Base-by-base conservation (phyloP, 2,888 invertebrate species). In the Geophilus truncorum region DNA sequence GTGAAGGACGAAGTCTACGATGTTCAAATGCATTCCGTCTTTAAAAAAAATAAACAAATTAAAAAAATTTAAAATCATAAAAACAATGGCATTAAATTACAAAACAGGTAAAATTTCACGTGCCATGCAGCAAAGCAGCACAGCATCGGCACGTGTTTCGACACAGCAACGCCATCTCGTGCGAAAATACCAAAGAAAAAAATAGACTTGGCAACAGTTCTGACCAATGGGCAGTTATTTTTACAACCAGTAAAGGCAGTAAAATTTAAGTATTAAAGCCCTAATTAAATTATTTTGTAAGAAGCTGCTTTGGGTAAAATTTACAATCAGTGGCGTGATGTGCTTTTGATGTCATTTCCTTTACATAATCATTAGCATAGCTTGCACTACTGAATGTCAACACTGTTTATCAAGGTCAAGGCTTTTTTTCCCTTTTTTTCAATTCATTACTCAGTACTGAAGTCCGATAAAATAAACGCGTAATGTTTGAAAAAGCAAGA, bases 11-110 rank as follows among this genome's bases (percentile, higher is more conserved):
- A n/a, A n/a, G n/a, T n/a, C n/a, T n/a, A n/a, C n/a, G n/a, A n/a
- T n/a, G n/a, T n/a, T n/a, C 32, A 70, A 78, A 82, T 28, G 75
- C 80, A 80, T 81, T 81, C 32, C 82, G 81, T n/a, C 30, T 80
- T n/a, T n/a, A n/a, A 80, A 12, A 81, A 36, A 25, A 77, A 3
- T 25, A 80, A 45, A 15, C 10, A 9, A 79, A 80, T 77, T 34
- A 23, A 77, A 32, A 23, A 32, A 77, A 30, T 6, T 51, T 9
- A 9, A 51, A 51, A 51, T 57, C 21, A n/a, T 57, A 4, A 7
- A 57, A 57, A 9, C 40, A n/a, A 40, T 15, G 1, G n/a, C 40
- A n/a, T n/a, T n/a, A n/a, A n/a, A n/a, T n/a, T n/a, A n/a, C n/a
- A n/a, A n/a, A n/a, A n/a, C n/a, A n/a, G n/a, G n/a, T n/a, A n/a